Conservation (phyloP, 2,113 vertebrate species). For the Cephalopterus ornatus region DNA sequence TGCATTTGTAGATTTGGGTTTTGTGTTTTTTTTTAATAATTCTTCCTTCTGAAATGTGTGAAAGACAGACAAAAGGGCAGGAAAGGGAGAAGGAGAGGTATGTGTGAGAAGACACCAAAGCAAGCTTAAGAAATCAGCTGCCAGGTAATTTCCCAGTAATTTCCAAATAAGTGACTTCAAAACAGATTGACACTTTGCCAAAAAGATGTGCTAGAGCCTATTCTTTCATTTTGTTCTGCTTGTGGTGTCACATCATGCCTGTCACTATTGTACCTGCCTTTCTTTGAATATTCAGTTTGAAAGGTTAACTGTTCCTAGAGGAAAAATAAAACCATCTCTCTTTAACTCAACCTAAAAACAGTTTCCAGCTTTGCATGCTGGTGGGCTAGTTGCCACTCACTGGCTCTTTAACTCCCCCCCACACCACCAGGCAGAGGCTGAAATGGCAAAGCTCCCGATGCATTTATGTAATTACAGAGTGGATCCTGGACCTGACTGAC, state of each 20-base stretch:
- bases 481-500: background rate
- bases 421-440: background rate
- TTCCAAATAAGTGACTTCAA: background rate
- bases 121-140: background rate
- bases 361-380: background rate
- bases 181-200: background rate
- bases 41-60: slow-evolving; percentile 36
- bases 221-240: background rate
- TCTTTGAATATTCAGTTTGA: background rate
- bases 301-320: background rate
- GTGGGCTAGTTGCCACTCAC: background rate
- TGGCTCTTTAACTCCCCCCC: background rate
- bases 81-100: background rate
- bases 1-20: slow-evolving; percentile 46
- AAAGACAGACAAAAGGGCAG: background rate
- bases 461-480: background rate
- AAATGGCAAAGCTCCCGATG: background rate
- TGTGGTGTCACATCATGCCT: background rate
- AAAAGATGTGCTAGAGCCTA: background rate
- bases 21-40: slow-evolving; percentile 43
- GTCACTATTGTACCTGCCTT: background rate
- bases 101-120: background rate
- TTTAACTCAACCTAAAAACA: background rate
- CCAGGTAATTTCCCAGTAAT: background rate
- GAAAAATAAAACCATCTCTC: background rate